phyloP scores from a whole-genome alignment of 2,113 vertebrate genomes.

The Otocyon megalotis region DNA sequence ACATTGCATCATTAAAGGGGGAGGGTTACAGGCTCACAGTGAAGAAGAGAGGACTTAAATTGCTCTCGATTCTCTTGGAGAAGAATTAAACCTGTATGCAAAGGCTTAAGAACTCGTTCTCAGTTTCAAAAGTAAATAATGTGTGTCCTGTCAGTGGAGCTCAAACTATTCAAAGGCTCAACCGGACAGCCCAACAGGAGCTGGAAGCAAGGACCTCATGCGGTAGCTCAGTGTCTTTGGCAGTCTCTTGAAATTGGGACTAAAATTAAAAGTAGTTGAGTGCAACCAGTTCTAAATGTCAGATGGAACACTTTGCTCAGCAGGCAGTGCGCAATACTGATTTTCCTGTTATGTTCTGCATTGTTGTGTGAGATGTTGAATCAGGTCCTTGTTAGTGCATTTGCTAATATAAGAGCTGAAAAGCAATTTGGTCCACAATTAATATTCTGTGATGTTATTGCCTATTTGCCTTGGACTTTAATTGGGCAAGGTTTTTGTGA shows the following conservation, averaged over 20 bases:
- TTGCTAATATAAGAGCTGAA: neutral
- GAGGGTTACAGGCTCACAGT: neutral
- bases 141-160: neutral
- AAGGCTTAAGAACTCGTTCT: neutral
- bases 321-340: neutral
- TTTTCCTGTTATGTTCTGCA: neutral
- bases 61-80: slow-evolving; percentile 55
- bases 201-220: slow-evolving; percentile 74
- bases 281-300: slow-evolving; percentile 56
- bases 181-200: slow-evolving; percentile 49
- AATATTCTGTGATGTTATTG: neutral
- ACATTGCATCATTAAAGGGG: neutral
- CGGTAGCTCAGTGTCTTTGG: slow-evolving; percentile 68
- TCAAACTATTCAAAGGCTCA: slow-evolving; percentile 19
- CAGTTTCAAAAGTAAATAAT: slow-evolving; percentile 45
- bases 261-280: slow-evolving; percentile 74
- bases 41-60: neutral
- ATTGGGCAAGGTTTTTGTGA: neutral
- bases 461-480: neutral
- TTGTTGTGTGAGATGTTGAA: neutral
- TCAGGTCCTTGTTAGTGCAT: neutral
- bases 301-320: slow-evolving; percentile 58
- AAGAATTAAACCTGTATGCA: slow-evolving; percentile 1
- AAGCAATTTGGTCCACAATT: neutral
- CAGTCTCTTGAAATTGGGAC: slow-evolving; percentile 63